Percentiles rank a stretch among this genome's conserved stretches.
Evolutionary conservation across 1,140 invertebrate genomes (phyloP).

Genomic region (Drosophila ogumai): DNA sequence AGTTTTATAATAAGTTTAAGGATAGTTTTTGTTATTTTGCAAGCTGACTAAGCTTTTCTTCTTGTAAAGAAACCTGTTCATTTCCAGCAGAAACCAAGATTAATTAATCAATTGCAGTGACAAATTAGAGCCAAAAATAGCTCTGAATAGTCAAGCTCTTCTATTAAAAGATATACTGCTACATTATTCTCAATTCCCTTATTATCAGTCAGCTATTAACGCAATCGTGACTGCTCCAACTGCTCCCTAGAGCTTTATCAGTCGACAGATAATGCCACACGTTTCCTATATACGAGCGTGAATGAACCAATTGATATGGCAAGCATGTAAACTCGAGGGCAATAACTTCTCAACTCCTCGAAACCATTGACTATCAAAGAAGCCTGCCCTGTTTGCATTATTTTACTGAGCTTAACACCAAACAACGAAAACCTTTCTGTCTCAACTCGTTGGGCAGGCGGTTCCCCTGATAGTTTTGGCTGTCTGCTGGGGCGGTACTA

Average conservation of each 20-base stretch:
- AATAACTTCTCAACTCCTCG: conserved; percentile 41
- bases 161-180: conserved; percentile 5
- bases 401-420: conserved; percentile 19
- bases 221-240: conserved; percentile 7
- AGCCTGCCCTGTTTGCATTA: conserved; percentile 22
- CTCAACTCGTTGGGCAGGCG: conserved; percentile 30
- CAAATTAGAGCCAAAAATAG: background rate
- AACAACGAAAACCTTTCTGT: conserved; percentile 63
- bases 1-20: too few species aligned
- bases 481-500: conserved; percentile 5
- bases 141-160: background rate
- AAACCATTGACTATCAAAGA: background rate
- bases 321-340: conserved; percentile 28
- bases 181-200: background rate
- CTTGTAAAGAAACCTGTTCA: background rate
- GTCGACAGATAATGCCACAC: conserved; percentile 20
- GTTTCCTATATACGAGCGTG: conserved; percentile 29
- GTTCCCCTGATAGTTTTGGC: conserved; percentile 4
- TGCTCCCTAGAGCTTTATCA: conserved; percentile 17
- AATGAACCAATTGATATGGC: conserved; percentile 36
- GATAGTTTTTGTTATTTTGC: too few species aligned
- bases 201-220: conserved; percentile 36
- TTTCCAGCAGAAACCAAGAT: background rate
- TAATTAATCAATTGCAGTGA: background rate
- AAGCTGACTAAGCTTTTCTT: too few species aligned